Base-by-base conservation (phyloP, 92 coral and sea anemone genomes). In the Zoanthus sansibaricus region DNA sequence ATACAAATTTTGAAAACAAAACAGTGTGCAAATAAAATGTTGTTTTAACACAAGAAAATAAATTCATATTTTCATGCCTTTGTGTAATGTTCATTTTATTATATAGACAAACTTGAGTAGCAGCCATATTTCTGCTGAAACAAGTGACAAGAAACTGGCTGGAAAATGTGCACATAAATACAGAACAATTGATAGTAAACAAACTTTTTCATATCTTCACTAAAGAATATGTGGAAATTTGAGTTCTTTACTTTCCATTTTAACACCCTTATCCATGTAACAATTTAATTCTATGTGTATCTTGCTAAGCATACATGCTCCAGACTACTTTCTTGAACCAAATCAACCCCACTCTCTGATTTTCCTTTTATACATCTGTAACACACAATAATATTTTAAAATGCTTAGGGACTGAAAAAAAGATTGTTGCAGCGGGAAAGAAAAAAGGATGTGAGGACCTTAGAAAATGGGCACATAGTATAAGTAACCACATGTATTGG, bases 401-500 rank as follows among this genome's bases (percentile, higher is more conserved):
- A 25, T 33, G 55, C 25, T 61, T 61, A 61, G 68, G 68, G 68
- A n/a, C n/a, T n/a, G n/a, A n/a, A n/a, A n/a, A n/a, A n/a, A n/a
- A n/a, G n/a, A n/a, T n/a, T n/a, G n/a, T n/a, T n/a, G n/a, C n/a
- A n/a, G n/a, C n/a, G n/a, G n/a, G n/a, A n/a, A n/a, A n/a, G n/a
- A n/a, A 83, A 55, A 83, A 71, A 25, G 79, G 67, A 12, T 83
- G 87, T 18, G 78, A 71, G n/a, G 55, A 47, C 15, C 46, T 83
- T 1, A 42, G n/a, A 21, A 20, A 83, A 18, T 83, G 87, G 78
- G 48, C 64, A 15, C 76, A 83, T 10, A 70, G 69, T 44, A 83
- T 71, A 49, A 70, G 68, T 17, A 83, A 83, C 75, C 87, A 83
- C 47, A 49, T 71, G 77, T 83, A 83, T 51, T 83, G 87, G 87